Conservation (phyloP, 2,797 vertebrate species). For the Pelodytes ibericus region DNA sequence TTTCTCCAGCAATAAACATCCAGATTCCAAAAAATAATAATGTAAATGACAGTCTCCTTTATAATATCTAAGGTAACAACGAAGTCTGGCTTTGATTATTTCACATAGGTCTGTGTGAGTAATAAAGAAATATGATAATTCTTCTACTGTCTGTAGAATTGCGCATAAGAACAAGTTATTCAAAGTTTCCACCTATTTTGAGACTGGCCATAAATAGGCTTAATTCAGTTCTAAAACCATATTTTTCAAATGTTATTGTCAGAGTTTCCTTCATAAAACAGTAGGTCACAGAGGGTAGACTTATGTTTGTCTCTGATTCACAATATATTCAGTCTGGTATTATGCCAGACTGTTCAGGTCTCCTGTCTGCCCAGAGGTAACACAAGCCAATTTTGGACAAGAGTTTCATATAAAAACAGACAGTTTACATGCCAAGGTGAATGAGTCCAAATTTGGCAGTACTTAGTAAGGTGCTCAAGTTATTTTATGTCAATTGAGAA, state of each 20-base stretch:
- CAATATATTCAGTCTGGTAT: not conserved
- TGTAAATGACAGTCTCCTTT: too few species aligned
- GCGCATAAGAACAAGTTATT: too few species aligned
- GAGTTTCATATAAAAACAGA: conserved; percentile 21
- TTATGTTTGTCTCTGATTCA: conserved; percentile 22
- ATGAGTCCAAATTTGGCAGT: conserved; percentile 9
- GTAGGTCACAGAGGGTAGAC: conserved; percentile 1
- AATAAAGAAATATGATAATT: too few species aligned
- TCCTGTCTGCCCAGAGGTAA: conserved; percentile 17
- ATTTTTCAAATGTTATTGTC: conserved; percentile 5
- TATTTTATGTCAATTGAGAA: not conserved
- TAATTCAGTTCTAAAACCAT: not conserved
- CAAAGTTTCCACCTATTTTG: not conserved
- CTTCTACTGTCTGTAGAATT: too few species aligned
- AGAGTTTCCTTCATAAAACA: conserved; percentile 23
- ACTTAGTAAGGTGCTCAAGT: not conserved
- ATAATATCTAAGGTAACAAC: too few species aligned
- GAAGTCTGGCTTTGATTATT: too few species aligned
- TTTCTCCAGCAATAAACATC: too few species aligned
- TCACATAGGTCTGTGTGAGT: too few species aligned
- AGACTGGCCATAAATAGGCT: not conserved
- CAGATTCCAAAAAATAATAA: too few species aligned
- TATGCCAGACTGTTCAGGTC: not conserved
- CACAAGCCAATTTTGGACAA: conserved; percentile 13
- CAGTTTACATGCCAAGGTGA: conserved; percentile 4